Conservation (phyloP, 2,797 vertebrate species). For the Euphonia xanthogaster region DNA sequence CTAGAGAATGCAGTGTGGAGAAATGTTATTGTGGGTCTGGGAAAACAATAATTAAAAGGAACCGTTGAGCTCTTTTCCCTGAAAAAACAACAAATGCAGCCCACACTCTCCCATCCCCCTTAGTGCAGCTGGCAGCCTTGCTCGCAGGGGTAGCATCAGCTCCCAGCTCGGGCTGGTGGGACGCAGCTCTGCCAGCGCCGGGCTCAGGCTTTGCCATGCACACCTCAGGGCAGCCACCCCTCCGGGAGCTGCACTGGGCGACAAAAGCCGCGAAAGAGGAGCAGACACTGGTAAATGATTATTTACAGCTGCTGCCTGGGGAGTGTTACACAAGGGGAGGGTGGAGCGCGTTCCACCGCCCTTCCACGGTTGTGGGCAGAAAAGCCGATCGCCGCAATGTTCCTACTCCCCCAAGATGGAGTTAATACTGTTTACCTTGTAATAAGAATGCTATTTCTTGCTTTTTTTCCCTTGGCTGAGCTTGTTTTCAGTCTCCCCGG, state of each 20-base stretch:
- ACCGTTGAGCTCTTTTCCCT: neutral
- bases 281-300: slow-evolving; percentile 42
- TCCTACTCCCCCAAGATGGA: slow-evolving; percentile 31
- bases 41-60: slow-evolving; percentile 42
- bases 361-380: slow-evolving; percentile 10
- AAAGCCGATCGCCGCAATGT: neutral
- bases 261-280: neutral
- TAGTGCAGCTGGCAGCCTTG: neutral
- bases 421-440: slow-evolving; percentile 60
- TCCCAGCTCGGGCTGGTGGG: fast-evolving
- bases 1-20: neutral
- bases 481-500: slow-evolving; percentile 5
- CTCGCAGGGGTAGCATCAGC: neutral
- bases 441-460: slow-evolving; percentile 55
- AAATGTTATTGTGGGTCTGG: neutral
- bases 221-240: neutral
- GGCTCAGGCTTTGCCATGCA: neutral
- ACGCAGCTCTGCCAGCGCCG: neutral
- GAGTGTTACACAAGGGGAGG: slow-evolving; percentile 25
- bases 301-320: slow-evolving; percentile 39
- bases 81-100: slow-evolving; percentile 39
- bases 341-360: neutral
- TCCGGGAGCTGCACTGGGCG: neutral
- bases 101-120: slow-evolving; percentile 35
- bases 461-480: neutral